A percentile compares a stretch with the other conserved stretches of the same genome.
phyloP scores from a whole-genome alignment of 2,888 invertebrate species.

The Drosophila macrospina region DNA sequence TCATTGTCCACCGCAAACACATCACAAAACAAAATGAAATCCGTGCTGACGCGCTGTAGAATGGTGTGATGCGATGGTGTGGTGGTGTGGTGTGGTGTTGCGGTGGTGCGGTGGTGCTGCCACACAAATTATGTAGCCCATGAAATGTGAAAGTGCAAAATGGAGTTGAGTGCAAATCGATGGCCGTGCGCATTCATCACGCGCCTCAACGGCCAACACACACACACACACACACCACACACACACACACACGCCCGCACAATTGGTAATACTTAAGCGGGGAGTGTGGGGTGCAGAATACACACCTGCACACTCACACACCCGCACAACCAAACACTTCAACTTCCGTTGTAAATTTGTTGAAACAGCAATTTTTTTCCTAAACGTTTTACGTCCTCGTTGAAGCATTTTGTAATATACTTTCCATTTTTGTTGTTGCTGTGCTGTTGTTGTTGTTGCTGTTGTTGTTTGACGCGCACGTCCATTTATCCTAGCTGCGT shows the following conservation, averaged over 20 bases:
- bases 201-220: slow-evolving; percentile 54
- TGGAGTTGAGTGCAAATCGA: slow-evolving; percentile 80
- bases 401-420: slow-evolving; percentile 74
- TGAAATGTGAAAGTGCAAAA: slow-evolving; percentile 77
- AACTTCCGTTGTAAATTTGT: slow-evolving; percentile 80
- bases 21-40: slow-evolving; percentile 76
- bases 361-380: slow-evolving; percentile 75
- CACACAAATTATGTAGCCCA: slow-evolving; percentile 70
- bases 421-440: slow-evolving; percentile 61
- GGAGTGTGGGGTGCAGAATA: background rate
- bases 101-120: slow-evolving; percentile 29
- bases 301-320: slow-evolving; percentile 36
- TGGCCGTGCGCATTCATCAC: slow-evolving; percentile 75
- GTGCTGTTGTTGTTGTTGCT: slow-evolving; percentile 34
- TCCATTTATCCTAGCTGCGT: slow-evolving; percentile 63
- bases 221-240: slow-evolving; percentile 19
- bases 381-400: slow-evolving; percentile 60
- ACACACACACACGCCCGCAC: slow-evolving; percentile 26
- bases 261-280: slow-evolving; percentile 27
- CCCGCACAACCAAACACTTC: slow-evolving; percentile 57
- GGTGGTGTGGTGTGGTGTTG: slow-evolving; percentile 24
- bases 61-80: slow-evolving; percentile 1
- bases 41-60: slow-evolving; percentile 54
- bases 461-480: slow-evolving; percentile 60
- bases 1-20: slow-evolving; percentile 77